Base-by-base conservation (phyloP, 2,113 vertebrate genomes). In the Equus przewalskii region DNA sequence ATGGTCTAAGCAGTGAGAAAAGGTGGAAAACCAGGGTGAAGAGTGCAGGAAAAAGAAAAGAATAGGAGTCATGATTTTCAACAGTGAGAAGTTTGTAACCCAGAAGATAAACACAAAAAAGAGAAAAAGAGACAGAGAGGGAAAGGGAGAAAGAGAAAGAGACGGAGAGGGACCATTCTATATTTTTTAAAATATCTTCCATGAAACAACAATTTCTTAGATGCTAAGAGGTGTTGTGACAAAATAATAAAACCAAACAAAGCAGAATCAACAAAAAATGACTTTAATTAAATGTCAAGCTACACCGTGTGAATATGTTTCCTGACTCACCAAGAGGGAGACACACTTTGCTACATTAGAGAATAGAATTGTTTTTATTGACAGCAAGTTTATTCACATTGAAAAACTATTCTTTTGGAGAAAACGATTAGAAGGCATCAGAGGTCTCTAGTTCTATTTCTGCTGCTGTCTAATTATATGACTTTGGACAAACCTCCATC, bases 171-270 rank as follows among this genome's bases (percentile, higher is more conserved):
- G 11, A 3, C 16, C 78, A 5, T 33, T 64, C 33, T 2, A n/a
- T 69, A 30, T n/a, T 95, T 92, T 73, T 85, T 41, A 96, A 95
- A 85, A 36, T 76, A 76, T n/a, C 11, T 81, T 70, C 33, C 33
- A 89, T 21, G 26, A 89, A 83, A 76, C 15, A 78, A 73, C 30
- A 81, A 7, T 85, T 85, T 93, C 56, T 75, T 92, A 86, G 80
- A 70, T 60, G 41, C 36, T 78, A 18, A 44, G 33, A 91, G 11
- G 1, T 41, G 24, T 73, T 79, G n/a, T 12, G 6, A 56, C 5
- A 41, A 56, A 65, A 88, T 72, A 36, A 5, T n/a, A 60, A 75
- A 85, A 56, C 3, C 84, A 88, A 46, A n/a, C 10, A 65, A n/a
- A 86, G 70, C 13, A 51, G 54, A 85, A 72, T 90, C 33, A 80